These are phyloP conservation scores for Pseudopipra pipra DNA, from an alignment of 2,113 vertebrate species.

Conservation along the genomic window DNA sequence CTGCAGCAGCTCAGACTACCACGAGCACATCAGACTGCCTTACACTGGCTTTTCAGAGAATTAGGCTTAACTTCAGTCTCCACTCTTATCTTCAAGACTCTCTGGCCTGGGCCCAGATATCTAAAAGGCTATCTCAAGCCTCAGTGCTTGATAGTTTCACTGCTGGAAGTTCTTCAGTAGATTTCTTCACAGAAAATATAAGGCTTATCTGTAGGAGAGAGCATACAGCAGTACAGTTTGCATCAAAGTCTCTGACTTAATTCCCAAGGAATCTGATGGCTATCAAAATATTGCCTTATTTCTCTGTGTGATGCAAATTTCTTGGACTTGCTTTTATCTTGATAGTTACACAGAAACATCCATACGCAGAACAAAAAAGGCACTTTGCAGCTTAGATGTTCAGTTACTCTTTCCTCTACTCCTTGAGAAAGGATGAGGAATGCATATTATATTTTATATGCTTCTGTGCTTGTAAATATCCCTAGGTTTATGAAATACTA, in stretches of 20 bases:
- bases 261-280: constrained; percentile 39
- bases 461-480: neutral
- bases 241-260: constrained; percentile 47
- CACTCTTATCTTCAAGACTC: constrained; percentile 29
- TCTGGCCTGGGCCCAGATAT: constrained; percentile 13
- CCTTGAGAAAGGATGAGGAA: neutral
- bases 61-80: constrained; percentile 41
- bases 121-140: constrained; percentile 46
- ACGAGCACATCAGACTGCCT: neutral
- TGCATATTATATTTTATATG: neutral
- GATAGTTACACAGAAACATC: neutral
- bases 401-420: neutral
- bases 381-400: neutral
- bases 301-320: constrained; percentile 38
- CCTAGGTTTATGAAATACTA: neutral
- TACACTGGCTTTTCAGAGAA: constrained; percentile 26
- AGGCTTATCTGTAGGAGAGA: constrained; percentile 18
- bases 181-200: constrained; percentile 20
- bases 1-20: neutral
- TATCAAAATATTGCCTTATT: constrained; percentile 32
- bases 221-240: neutral
- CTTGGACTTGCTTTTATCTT: constrained; percentile 18
- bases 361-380: neutral
- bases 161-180: constrained; percentile 39
- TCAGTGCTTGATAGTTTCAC: constrained; percentile 39